Evolutionary conservation across 2,797 vertebrate genomes (phyloP).

Genomic region (Paedocypris micromegethes): DNA sequence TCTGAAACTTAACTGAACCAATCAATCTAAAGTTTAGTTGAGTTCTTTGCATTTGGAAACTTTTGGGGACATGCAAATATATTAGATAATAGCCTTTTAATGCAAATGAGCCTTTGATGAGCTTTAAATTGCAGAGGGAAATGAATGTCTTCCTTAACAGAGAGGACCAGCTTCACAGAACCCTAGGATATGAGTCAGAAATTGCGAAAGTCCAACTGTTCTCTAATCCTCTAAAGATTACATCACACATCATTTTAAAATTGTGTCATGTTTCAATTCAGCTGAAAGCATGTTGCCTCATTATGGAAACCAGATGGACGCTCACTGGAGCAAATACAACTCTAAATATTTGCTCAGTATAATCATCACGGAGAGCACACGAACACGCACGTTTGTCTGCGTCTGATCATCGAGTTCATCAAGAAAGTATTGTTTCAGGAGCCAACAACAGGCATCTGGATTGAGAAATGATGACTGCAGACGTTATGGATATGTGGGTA

Average conservation of each 20-base stretch:
- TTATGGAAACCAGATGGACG: constrained; percentile 60
- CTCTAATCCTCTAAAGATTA: constrained; percentile 51
- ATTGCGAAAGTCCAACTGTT: neutral
- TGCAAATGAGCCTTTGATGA: constrained; percentile 10
- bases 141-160: neutral
- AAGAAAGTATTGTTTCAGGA: constrained; percentile 53
- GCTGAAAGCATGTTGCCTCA: constrained; percentile 49
- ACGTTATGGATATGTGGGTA: constrained; percentile 34
- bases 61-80: no score
- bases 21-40: no score
- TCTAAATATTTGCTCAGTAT: constrained; percentile 53
- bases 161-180: neutral
- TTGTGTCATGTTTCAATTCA: constrained; percentile 53
- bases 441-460: constrained; percentile 37
- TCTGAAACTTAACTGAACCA: no score
- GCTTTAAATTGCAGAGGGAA: constrained; percentile 5
- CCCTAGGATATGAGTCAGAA: constrained; percentile 45
- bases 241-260: constrained; percentile 58
- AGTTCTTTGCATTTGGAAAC: no score
- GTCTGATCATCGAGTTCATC: constrained; percentile 49
- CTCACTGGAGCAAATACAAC: constrained; percentile 50
- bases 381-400: constrained; percentile 16
- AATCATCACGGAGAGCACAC: constrained; percentile 26
- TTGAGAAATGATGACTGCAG: constrained; percentile 32
- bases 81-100: no score